Conservation (phyloP, 2,113 vertebrate genomes). For the Melanostigma gelatinosum region DNA sequence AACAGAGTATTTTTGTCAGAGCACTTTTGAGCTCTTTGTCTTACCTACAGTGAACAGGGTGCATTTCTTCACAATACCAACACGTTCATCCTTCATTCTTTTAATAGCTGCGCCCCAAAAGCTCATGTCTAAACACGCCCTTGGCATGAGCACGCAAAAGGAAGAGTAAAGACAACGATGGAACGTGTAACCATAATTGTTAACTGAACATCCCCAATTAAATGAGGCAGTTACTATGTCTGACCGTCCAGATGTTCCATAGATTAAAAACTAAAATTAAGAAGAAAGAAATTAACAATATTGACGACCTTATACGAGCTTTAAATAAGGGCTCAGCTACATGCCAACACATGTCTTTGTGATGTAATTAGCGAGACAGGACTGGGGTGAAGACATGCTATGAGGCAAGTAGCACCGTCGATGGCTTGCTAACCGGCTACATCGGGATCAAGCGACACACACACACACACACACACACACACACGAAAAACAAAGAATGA, state of each 20-base stretch:
- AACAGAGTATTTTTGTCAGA: background rate
- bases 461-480: background rate
- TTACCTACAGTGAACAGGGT: constrained; percentile 11
- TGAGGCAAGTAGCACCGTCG: too few relatives aligned
- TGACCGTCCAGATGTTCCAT: constrained; percentile 2
- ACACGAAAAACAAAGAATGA: background rate
- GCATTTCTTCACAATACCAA: constrained; percentile 36
- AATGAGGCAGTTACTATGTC: background rate
- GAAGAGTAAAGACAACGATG: constrained; percentile 41
- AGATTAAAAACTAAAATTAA: background rate
- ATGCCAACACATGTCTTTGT: background rate
- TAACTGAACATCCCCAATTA: constrained; percentile 21
- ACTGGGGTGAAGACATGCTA: background rate
- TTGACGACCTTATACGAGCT: background rate
- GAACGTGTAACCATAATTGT: constrained; percentile 60
- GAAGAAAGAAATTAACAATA: background rate
- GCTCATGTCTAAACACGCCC: constrained; percentile 47
- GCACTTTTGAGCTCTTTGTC: constrained; percentile 2
- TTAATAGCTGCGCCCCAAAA: constrained; percentile 37
- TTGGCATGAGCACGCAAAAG: constrained; percentile 45
- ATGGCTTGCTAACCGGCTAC: too few relatives aligned
- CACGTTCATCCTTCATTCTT: constrained; percentile 41
- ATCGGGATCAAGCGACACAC: too few relatives aligned
- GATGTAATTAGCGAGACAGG: background rate
- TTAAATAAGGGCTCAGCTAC: background rate